phyloP scores from a whole-genome alignment of 2,888 invertebrate species.

The Drosophila parthenogenetica region DNA sequence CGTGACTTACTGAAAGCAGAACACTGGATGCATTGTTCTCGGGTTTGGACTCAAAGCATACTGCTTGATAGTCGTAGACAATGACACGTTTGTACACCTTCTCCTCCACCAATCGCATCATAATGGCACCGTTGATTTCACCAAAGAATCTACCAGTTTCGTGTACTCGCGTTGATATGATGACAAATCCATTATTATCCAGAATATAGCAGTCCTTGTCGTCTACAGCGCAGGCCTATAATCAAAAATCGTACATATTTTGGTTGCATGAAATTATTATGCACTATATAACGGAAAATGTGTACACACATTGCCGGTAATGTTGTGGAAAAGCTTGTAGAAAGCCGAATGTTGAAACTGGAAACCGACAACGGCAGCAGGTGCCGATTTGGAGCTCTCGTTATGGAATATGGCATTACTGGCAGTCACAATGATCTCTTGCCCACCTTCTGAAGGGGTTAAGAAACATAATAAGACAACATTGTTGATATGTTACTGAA shows the following conservation, averaged over 20 bases:
- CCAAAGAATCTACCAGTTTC: constrained; percentile 95
- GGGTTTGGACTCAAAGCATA: constrained; percentile 91
- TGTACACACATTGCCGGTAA: constrained; percentile 89
- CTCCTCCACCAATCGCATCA: constrained; percentile 90
- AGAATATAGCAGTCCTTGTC: constrained; percentile 93
- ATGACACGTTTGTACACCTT: constrained; percentile 91
- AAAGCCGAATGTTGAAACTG: constrained; percentile 93
- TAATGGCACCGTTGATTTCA: constrained; percentile 91
- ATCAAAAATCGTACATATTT: not conserved
- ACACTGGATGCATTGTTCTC: constrained; percentile 87
- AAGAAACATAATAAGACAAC: not conserved
- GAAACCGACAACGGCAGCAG: constrained; percentile 90
- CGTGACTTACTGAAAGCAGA: constrained; percentile 87
- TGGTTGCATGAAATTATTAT: not conserved
- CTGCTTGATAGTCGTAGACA: constrained; percentile 95
- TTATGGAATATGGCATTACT: constrained; percentile 92
- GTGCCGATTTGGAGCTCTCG: constrained; percentile 87
- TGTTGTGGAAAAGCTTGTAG: constrained; percentile 91
- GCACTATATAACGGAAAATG: not conserved
- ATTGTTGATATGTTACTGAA: not conserved
- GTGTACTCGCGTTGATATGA: constrained; percentile 90
- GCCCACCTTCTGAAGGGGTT: constrained; percentile 71
- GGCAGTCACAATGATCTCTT: constrained; percentile 92
- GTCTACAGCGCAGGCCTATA: constrained; percentile 87
- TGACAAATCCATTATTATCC: constrained; percentile 95